Evolutionary conservation across 2,113 vertebrate genomes (phyloP), one percentile per base, ranked within the genome.

Genomic region (Acanthochromis polyacanthus): DNA sequence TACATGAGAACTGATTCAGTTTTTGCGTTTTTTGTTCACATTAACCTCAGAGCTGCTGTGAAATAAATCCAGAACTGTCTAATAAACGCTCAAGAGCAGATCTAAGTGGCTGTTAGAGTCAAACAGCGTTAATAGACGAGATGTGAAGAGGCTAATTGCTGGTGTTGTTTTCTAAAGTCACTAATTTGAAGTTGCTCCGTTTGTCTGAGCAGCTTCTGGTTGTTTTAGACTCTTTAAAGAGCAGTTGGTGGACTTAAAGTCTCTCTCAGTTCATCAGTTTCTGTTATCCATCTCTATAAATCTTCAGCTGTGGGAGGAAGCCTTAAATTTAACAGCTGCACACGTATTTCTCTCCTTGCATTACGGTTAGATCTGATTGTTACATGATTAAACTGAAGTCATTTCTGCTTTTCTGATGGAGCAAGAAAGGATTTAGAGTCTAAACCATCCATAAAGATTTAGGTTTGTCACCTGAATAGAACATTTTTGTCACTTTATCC

Each of bases 41-140:
- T 20, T 82, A 82, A 75, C 86, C 73, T 71, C 70, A 80, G 45
- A 74, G 51, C 23, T 3, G 16, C 80, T 77, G 38, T 85, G 64
- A 85, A 83, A 87, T 67, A 85, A 83, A 87, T 67, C 23, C 70
- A 62, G 23, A 64, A 63, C 15, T 53, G 55, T 40, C 46, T 80
- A 67, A 80, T 82, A 78, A 72, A 77, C 46, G 59, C 16, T 59
- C 62, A 75, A 71, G 38, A 80, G 32, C 60, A 80, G 83, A 70
- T 86, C 78, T 72, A 63, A 88, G 82, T 63, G 65, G 52, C 48
- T 57, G 68, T 10, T 62, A 8, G 43, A 71, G 36, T 71, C 75
- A 78, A 66, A 74, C 50, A 67, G 38, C 64, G 58, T 78, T 66
- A 80, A 36, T 11, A 68, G 69, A 78, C 0, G 7, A 40, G 58